Evolutionary conservation across 2,888 invertebrate species (phyloP).

Genomic region (Drosophila monieri): DNA sequence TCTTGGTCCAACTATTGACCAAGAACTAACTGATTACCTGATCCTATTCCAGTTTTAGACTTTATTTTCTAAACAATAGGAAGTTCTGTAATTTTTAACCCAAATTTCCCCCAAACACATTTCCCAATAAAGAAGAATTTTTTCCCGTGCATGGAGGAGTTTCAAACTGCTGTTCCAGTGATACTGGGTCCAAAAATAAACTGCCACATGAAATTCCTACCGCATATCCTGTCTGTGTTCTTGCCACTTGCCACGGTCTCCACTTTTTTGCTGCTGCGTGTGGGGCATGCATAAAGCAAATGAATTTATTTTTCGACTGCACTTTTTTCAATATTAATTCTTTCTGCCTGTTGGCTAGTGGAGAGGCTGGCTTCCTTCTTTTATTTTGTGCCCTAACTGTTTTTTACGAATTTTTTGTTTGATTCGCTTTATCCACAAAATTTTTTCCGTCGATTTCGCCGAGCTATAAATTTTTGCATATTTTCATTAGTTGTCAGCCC

Average conservation of each 20-base stretch:
- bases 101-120: not conserved
- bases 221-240: conserved; percentile 60
- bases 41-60: too few species aligned
- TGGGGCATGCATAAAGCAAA: conserved; percentile 66
- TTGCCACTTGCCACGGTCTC: conserved; percentile 36
- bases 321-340: conserved; percentile 69
- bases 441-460: conserved; percentile 49
- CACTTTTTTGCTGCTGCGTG: conserved; percentile 47
- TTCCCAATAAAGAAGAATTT: not conserved
- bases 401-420: conserved; percentile 28
- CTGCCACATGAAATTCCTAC: conserved; percentile 75
- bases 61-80: too few species aligned
- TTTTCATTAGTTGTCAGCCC: conserved; percentile 77
- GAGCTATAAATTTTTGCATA: conserved; percentile 74
- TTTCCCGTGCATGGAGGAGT: not conserved
- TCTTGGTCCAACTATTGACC: too few species aligned
- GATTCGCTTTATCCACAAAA: conserved; percentile 17
- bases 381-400: conserved; percentile 18
- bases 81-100: too few species aligned
- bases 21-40: too few species aligned
- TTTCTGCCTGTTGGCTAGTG: conserved; percentile 42
- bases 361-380: conserved; percentile 21
- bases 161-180: conserved; percentile 38
- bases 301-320: conserved; percentile 64
- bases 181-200: conserved; percentile 75